Conservation (phyloP, 1,140 invertebrate genomes). For the Zaprionus kolodkinae region DNA sequence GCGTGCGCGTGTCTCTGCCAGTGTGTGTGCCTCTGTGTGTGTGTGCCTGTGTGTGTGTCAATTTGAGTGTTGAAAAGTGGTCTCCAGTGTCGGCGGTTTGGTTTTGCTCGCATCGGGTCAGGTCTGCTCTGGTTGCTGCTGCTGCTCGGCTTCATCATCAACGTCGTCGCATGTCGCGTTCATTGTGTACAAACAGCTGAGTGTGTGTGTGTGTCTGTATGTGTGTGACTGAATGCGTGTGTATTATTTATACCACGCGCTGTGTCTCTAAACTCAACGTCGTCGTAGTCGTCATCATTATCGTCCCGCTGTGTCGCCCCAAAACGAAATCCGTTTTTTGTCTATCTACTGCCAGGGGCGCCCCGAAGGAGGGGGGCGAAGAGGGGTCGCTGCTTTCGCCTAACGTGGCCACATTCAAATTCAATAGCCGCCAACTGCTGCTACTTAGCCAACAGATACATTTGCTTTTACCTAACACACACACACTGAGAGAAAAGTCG, state of each 20-base stretch:
- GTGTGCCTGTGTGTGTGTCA: slow-evolving; percentile 60
- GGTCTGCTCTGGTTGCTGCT: slow-evolving; percentile 31
- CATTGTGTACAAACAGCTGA: slow-evolving; percentile 57
- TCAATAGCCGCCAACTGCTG: slow-evolving; percentile 58
- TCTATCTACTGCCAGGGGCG: slow-evolving; percentile 16
- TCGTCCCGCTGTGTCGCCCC: slow-evolving; percentile 21
- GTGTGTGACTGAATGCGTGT: slow-evolving; percentile 47
- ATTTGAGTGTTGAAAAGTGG: slow-evolving; percentile 82
- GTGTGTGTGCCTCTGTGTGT: slow-evolving; percentile 28
- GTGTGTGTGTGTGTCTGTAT: slow-evolving; percentile 34
- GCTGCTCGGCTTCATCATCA: slow-evolving; percentile 38
- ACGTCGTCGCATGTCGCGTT: slow-evolving; percentile 48
- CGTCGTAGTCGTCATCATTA: slow-evolving; percentile 10
- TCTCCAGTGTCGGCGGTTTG: slow-evolving; percentile 76
- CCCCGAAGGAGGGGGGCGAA: neutral
- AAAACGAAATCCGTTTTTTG: slow-evolving; percentile 22
- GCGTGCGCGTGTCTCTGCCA: slow-evolving; percentile 1
- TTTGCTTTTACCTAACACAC: slow-evolving; percentile 11
- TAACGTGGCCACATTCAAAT: slow-evolving; percentile 62
- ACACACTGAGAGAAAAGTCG: neutral
- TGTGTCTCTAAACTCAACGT: slow-evolving; percentile 4
- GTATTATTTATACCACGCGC: slow-evolving; percentile 62
- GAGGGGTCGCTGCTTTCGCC: neutral
- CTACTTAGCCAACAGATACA: slow-evolving; percentile 55
- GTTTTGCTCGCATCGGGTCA: slow-evolving; percentile 49